A percentile compares a stretch with the other conserved stretches of the same genome.
phyloP scores from a whole-genome alignment of 1,140 invertebrate genomes.

The Aphelinus certus region DNA sequence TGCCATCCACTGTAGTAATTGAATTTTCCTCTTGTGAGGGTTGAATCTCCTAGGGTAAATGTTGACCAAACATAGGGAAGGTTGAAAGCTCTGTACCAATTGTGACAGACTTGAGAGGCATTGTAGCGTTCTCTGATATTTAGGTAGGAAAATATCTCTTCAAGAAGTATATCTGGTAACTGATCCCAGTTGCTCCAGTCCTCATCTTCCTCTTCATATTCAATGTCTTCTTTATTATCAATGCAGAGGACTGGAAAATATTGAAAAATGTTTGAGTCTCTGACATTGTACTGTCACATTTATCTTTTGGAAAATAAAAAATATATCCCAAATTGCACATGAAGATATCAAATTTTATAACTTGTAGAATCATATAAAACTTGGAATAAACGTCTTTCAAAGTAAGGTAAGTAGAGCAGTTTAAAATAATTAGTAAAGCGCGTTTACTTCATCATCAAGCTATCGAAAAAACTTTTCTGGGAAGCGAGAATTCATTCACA shows the following conservation, averaged over 20 bases:
- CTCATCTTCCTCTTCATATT: slow-evolving; percentile 56
- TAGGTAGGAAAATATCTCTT: slow-evolving; percentile 80
- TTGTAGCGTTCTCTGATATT: slow-evolving; percentile 76
- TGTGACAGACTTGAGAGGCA: slow-evolving; percentile 76
- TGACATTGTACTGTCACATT: no score
- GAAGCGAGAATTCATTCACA: no score
- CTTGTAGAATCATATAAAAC: background rate
- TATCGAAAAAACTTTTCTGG: no score
- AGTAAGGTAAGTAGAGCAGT: no score
- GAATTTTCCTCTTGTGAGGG: slow-evolving; percentile 78
- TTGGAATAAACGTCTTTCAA: no score
- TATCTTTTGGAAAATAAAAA: no score
- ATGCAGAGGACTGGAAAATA: slow-evolving; percentile 68
- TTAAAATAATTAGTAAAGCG: no score
- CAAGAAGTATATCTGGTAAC: slow-evolving; percentile 80
- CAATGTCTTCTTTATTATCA: slow-evolving; percentile 67
- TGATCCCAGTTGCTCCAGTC: slow-evolving; percentile 73
- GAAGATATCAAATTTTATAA: slow-evolving; percentile 13
- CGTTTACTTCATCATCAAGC: no score
- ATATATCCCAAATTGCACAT: no score
- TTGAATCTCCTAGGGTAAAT: slow-evolving; percentile 78
- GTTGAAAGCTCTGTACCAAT: slow-evolving; percentile 80
- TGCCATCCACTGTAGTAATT: slow-evolving; percentile 88
- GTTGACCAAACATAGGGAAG: slow-evolving; percentile 78
- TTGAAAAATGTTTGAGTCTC: background rate